Base-by-base conservation (phyloP, 2,797 vertebrate species). In the Halcyon leucocephala region DNA sequence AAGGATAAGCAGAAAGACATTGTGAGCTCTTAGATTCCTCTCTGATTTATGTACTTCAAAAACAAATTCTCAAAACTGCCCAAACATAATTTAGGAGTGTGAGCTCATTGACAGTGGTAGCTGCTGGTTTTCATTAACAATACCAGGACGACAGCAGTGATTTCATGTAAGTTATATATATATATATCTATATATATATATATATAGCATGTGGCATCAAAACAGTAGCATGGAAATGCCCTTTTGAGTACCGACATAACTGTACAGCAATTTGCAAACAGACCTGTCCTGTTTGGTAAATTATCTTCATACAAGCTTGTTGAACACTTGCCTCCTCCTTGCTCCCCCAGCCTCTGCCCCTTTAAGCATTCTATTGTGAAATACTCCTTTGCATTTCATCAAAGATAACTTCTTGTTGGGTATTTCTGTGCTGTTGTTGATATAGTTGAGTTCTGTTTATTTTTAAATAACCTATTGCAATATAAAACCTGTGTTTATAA, bases 91-190 rank as follows among this genome's bases (percentile, higher is more conserved):
- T 91, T 44, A 52, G 80, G 85, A 67, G 31, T 28, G 28, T 79
- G 60, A 90, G 69, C 52, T 66, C 60, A 61, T 73, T 95, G 88
- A 51, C 55, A 61, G 31, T 70, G 52, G 10, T 95, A 67, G 89
- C 58, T 90, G 57, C 54, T 96, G 93, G 66, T 79, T 95, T 95
- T 86, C 31, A 17, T 77, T 93, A 89, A 92, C 82, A 95, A 64
- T 92, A 84, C 78, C n/a, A 57, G 42, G 35, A 93, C 46, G 31
- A 89, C 7, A 80, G 60, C 71, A 77, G 0, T 20, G 57, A 91
- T 92, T 94, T 82, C 22, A 28, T 69, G 0, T 26, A 33, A 69
- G 42, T 18, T 11, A 11, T 18, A 8, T 42, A 31, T 73, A 2
- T 82, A 49, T 64, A 29, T 69, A 2, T 72, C 2, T 83, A 51